Conservation (phyloP, 2,113 vertebrate genomes). For the Channa argus region DNA sequence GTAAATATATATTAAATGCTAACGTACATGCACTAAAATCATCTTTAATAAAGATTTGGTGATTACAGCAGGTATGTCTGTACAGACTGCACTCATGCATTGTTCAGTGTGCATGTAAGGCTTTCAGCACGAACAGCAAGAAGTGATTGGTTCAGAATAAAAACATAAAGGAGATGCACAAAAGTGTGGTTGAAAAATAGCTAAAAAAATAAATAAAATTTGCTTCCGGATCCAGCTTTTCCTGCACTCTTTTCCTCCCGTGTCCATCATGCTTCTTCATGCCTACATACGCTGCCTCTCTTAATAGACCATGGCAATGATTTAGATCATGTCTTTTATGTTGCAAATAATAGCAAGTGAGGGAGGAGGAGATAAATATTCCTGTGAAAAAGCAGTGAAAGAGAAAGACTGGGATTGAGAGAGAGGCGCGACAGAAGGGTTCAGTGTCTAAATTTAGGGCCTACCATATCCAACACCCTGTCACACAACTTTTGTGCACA, state of each 20-base stretch:
- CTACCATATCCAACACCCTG: conserved; percentile 8
- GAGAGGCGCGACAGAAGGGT: conserved; percentile 47
- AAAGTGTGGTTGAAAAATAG: conserved; percentile 1
- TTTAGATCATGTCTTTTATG: conserved; percentile 47
- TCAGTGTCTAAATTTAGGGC: conserved; percentile 67
- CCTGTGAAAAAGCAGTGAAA: background rate
- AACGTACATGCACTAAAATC: too few relatives aligned
- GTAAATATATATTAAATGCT: too few relatives aligned
- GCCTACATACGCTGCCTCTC: background rate
- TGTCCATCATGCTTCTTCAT: conserved; percentile 37
- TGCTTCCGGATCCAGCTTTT: background rate
- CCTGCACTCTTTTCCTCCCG: background rate
- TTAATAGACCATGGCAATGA: conserved; percentile 30
- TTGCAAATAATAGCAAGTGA: conserved; percentile 44
- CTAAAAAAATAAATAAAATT: background rate
- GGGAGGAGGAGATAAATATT: conserved; percentile 46
- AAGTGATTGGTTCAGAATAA: background rate
- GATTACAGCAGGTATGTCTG: too few relatives aligned
- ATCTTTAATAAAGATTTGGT: too few relatives aligned
- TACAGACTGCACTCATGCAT: background rate
- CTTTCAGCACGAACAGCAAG: background rate
- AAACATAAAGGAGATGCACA: background rate
- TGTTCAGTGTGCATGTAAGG: background rate
- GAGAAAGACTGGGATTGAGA: background rate
- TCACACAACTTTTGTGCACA: conserved; percentile 11